phyloP scores from a whole-genome alignment of 92 coral and sea anemone genomes.

The Ricordea florida region DNA sequence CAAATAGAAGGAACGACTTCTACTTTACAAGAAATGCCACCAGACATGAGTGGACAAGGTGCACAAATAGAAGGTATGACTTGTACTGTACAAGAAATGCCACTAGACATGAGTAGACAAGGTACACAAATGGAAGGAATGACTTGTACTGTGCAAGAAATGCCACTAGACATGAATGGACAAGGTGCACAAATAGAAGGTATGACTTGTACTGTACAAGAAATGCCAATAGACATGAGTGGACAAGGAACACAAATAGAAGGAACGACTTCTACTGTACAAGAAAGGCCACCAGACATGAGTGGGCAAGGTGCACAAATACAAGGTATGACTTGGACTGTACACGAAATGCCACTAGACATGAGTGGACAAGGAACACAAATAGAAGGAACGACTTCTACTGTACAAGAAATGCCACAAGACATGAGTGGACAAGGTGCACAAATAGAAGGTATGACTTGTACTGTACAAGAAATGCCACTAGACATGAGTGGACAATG shows the following conservation, averaged over 20 bases:
- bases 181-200: background rate
- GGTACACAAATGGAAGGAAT: background rate
- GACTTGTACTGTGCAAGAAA: constrained; percentile 2
- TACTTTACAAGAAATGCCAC: constrained; percentile 33
- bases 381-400: background rate
- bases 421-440: constrained; percentile 15
- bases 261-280: too few relatives aligned
- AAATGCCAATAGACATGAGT: constrained; percentile 17
- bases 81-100: background rate
- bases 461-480: too few relatives aligned
- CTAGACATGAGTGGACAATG: too few relatives aligned
- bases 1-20: too few relatives aligned
- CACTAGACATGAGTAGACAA: background rate
- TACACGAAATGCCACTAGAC: constrained; percentile 19
- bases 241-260: background rate
- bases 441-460: background rate
- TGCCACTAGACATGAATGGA: constrained; percentile 5
- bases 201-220: background rate
- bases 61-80: background rate
- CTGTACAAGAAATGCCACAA: constrained; percentile 7
- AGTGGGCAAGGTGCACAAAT: background rate
- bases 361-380: background rate
- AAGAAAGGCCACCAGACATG: constrained; percentile 29
- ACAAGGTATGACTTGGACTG: background rate
- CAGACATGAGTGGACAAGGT: background rate